A percentile compares a stretch with the other conserved stretches of the same genome.
phyloP scores from a whole-genome alignment of 2,797 vertebrate genomes.

The Staurois parvus region DNA sequence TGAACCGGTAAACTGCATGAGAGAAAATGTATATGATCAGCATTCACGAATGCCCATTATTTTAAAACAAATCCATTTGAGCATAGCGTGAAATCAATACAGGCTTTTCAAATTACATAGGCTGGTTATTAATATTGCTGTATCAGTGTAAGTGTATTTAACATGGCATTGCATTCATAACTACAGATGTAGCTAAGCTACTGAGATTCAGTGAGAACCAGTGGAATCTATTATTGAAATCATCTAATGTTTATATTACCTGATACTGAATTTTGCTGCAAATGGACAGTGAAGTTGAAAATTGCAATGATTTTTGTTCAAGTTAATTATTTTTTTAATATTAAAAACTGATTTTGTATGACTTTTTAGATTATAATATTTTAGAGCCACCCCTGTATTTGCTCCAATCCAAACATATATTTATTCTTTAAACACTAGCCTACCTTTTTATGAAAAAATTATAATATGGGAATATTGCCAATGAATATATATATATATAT shows the following conservation, averaged over 20 bases:
- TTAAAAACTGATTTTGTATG: neutral
- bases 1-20: conserved; percentile 9
- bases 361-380: too few relatives aligned
- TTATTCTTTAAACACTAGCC: too few relatives aligned
- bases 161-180: neutral
- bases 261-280: neutral
- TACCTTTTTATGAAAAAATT: too few relatives aligned
- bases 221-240: neutral
- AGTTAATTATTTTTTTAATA: neutral
- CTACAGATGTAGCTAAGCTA: neutral
- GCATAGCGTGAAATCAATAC: conserved; percentile 12
- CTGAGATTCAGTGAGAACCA: neutral
- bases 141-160: conserved; percentile 7
- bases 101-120: conserved; percentile 10
- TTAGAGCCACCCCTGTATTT: too few relatives aligned
- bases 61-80: conserved; percentile 11
- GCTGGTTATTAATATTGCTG: conserved; percentile 1
- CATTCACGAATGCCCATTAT: conserved; percentile 1
- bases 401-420: too few relatives aligned
- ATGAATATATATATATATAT: too few relatives aligned
- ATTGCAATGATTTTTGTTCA: neutral
- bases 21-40: conserved; percentile 10
- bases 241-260: neutral
- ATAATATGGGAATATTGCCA: too few relatives aligned
- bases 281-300: neutral